Evolutionary conservation across 2,888 invertebrate species (phyloP).

Genomic region (Ectemnius continuus): DNA sequence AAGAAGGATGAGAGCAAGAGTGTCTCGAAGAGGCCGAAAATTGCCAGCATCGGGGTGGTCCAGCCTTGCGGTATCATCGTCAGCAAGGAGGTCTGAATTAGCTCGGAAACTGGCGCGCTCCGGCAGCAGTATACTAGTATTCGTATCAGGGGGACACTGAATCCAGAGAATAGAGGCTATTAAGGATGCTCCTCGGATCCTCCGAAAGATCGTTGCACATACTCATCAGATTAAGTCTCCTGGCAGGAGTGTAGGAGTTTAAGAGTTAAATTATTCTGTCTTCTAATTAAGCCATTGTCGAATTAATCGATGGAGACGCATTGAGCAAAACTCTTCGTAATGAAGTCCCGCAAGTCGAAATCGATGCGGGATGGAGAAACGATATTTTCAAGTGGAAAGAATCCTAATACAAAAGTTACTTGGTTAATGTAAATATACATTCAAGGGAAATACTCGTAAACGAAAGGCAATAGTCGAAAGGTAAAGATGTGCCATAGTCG

Average conservation of each 20-base stretch:
- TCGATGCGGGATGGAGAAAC: neutral
- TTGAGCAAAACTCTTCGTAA: no score
- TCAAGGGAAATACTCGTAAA: neutral
- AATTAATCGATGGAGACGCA: no score
- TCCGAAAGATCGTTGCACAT: slow-evolving; percentile 9
- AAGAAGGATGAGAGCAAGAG: slow-evolving; percentile 87
- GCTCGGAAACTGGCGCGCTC: no score
- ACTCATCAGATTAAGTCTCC: slow-evolving; percentile 9
- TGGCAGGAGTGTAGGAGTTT: neutral
- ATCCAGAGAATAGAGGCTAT: slow-evolving; percentile 41
- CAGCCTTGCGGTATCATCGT: slow-evolving; percentile 82
- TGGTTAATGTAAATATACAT: no score
- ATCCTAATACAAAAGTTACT: no score
- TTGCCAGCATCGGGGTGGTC: slow-evolving; percentile 78
- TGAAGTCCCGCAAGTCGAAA: neutral
- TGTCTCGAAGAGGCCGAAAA: slow-evolving; percentile 72
- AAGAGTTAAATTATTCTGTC: neutral
- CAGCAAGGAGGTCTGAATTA: slow-evolving; percentile 76
- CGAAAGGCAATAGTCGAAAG: slow-evolving; percentile 5
- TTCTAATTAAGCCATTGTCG: no score
- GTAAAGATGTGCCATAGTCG: slow-evolving; percentile 26
- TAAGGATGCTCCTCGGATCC: slow-evolving; percentile 19
- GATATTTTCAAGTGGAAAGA: slow-evolving; percentile 9
- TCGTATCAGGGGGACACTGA: neutral
- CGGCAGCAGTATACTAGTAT: no score